These are phyloP conservation scores for Leptoclinus maculatus DNA, from an alignment of 2,797 vertebrate species.

Conservation along the genomic window DNA sequence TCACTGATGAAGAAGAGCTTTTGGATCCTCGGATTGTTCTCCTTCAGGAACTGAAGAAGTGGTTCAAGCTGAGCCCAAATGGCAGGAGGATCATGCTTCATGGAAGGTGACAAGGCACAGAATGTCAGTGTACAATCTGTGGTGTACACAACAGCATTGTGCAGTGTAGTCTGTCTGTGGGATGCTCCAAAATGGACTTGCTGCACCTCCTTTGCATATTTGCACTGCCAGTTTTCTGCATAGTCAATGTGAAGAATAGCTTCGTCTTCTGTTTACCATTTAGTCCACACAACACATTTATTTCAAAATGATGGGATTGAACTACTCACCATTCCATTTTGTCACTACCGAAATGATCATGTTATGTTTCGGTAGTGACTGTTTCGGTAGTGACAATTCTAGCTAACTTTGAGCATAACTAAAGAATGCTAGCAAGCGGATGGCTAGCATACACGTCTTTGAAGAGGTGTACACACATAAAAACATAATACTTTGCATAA, in stretches of 20 bases:
- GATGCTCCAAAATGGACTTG: conserved; percentile 1
- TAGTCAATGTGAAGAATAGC: background rate
- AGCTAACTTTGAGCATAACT: no score
- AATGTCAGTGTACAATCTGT: background rate
- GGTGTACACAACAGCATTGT: background rate
- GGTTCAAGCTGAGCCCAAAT: background rate
- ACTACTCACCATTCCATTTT: no score
- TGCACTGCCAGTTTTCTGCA: background rate
- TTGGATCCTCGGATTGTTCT: background rate
- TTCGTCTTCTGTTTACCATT: background rate
- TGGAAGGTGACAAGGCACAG: background rate
- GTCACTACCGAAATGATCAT: no score
- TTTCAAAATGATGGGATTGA: no score
- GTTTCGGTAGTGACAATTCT: no score
- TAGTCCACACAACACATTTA: no score
- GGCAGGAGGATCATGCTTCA: background rate
- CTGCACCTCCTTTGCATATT: background rate
- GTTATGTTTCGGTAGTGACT: no score
- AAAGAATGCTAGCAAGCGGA: no score
- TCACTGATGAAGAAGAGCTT: background rate
- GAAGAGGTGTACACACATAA: no score
- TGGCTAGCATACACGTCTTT: no score
- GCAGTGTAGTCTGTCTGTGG: background rate
- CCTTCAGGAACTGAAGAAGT: background rate
- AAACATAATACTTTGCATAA: no score